Evolutionary conservation across 2,888 invertebrate species (phyloP), one percentile per base, ranked within the genome.

Genomic region (Eucriotettix oculatus): DNA sequence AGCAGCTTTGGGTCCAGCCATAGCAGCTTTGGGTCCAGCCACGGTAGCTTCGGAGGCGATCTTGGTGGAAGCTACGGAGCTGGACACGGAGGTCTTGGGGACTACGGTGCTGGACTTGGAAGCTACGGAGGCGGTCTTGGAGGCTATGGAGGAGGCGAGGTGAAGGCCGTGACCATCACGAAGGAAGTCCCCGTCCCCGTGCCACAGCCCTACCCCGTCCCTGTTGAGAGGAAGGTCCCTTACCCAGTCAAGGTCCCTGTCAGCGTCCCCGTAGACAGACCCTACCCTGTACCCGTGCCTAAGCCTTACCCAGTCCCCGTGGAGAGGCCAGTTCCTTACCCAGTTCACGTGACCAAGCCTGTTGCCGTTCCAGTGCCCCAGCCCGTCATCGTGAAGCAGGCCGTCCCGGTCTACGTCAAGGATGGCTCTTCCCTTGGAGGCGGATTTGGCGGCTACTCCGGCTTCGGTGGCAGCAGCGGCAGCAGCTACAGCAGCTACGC

Each of bases 251-350:
- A 72, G 64, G 72, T 80, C 59, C 79, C 79, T 66, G 85, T 86
- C 60, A 48, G 54, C 7, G 62, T 62, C 7, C 64, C 62, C 10
- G 81, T 82, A 40, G 86, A 61, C 57, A 61, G 60, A 40, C 63
- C 62, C 12, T 63, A 62, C 59, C 63, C 60, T 16, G 62, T 63
- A 40, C 62, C 87, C 69, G 82, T 87, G 63, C 85, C 85, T 48
- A 82, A 83, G 66, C 63, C 64, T n/a, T 62, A 62, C 42, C 61
- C 63, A 16, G 63, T 63, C 1, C 63, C 66, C 16, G 68, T 69
- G 1, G 67, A 67, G 61, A 68, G 65, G 58, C 67, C 64, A 16
- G 65, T 68, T 16, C 68, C 68, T 3, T 58, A 90, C 40, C 78
- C 82, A 17, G 82, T 63, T 1, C 61, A 60, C 54, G 59, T 54